phyloP scores from a whole-genome alignment of 2,113 vertebrate species.

The Antechinus stuartii region DNA sequence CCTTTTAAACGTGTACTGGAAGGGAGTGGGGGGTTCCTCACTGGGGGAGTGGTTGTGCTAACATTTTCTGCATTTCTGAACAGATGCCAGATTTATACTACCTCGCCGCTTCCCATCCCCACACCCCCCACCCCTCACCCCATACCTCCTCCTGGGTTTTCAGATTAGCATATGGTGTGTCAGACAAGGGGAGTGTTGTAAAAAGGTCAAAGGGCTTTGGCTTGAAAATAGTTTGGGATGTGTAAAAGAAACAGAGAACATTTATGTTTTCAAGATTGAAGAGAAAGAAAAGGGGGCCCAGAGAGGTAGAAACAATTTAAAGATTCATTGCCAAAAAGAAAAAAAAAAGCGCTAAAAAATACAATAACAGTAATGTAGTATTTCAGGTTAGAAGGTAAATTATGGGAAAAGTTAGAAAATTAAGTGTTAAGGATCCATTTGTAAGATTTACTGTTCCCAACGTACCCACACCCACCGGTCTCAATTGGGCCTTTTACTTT shows the following conservation, averaged over 20 bases:
- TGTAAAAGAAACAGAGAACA: not conserved
- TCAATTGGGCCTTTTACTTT: slow-evolving; percentile 72
- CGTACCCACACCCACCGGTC: not conserved
- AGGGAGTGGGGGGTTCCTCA: slow-evolving; percentile 54
- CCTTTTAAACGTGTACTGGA: slow-evolving; percentile 62
- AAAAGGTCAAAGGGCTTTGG: slow-evolving; percentile 53
- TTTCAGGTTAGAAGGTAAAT: slow-evolving; percentile 64
- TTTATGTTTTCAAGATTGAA: slow-evolving; percentile 53
- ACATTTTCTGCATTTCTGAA: slow-evolving; percentile 79
- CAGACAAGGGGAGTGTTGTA: slow-evolving; percentile 57
- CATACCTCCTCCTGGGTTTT: slow-evolving; percentile 38
- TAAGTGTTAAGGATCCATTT: slow-evolving; percentile 70
- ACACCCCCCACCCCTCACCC: slow-evolving; percentile 46
- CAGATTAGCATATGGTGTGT: slow-evolving; percentile 47
- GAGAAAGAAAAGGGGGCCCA: not conserved
- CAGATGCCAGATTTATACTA: slow-evolving; percentile 60
- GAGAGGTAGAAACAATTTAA: slow-evolving; percentile 42
- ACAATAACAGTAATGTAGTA: not conserved
- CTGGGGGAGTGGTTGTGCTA: slow-evolving; percentile 74
- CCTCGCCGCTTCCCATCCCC: slow-evolving; percentile 53
- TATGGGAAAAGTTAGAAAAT: slow-evolving; percentile 61
- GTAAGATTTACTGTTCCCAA: slow-evolving; percentile 52
- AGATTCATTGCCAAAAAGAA: slow-evolving; percentile 48
- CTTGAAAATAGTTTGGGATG: slow-evolving; percentile 64
- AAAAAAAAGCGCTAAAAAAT: slow-evolving; percentile 37